Evolutionary conservation across 2,888 invertebrate genomes (phyloP).

Genomic region (Formica aserva): DNA sequence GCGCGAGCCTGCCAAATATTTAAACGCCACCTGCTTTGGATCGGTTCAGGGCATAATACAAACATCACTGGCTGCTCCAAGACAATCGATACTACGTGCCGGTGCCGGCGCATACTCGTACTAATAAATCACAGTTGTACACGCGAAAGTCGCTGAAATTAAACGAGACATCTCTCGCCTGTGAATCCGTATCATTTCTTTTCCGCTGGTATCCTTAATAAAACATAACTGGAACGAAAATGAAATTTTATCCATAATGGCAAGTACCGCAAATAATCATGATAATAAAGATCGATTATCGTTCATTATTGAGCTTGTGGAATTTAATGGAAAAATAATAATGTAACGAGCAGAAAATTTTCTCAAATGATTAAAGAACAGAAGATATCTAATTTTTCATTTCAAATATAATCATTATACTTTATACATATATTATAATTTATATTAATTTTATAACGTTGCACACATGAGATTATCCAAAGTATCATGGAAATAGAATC

Average conservation of each 20-base stretch:
- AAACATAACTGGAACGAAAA: conserved; percentile 3
- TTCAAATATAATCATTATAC: not conserved
- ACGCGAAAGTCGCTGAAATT: conserved; percentile 11
- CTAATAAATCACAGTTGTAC: conserved; percentile 27
- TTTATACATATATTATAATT: not conserved
- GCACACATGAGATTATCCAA: not conserved
- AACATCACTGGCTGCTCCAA: conserved; percentile 17
- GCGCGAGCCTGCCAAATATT: conserved; percentile 22
- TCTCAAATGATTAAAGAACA: not conserved
- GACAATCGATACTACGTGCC: conserved; percentile 33
- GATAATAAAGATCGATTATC: not conserved
- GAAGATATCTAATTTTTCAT: not conserved
- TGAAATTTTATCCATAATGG: not conserved
- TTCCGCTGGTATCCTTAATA: not conserved
- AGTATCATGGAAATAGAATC: not conserved
- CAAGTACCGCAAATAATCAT: not conserved
- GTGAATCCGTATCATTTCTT: not conserved
- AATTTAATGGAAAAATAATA: conserved; percentile 23
- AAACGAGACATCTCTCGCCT: not conserved
- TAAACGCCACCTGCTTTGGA: not conserved
- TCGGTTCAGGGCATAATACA: conserved; percentile 9
- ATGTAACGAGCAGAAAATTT: conserved; percentile 1
- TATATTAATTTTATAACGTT: not conserved
- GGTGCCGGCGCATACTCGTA: not conserved
- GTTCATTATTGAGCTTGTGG: not conserved